Evolutionary conservation across 2,113 vertebrate genomes (phyloP).

Genomic region (Festucalex cinctus): DNA sequence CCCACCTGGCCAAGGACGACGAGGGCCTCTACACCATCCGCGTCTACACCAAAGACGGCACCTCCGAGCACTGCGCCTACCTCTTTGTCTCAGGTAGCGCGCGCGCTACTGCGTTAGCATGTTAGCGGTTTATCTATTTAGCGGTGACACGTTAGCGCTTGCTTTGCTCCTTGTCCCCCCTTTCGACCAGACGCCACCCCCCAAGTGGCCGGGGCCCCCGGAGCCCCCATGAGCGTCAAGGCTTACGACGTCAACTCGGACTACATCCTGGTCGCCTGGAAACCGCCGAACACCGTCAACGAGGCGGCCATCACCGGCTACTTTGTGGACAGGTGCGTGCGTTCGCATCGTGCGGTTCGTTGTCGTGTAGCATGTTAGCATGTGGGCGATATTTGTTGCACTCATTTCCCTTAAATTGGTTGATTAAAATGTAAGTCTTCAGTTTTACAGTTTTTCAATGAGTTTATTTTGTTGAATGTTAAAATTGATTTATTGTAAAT

Average conservation of each 20-base stretch:
- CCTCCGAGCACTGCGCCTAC: conserved; percentile 88
- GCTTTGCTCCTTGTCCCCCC: neutral
- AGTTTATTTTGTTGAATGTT: too few species aligned
- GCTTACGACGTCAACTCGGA: conserved; percentile 88
- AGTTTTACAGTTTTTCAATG: too few species aligned
- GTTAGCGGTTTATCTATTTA: too few species aligned
- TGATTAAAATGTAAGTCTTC: too few species aligned
- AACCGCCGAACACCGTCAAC: conserved; percentile 87
- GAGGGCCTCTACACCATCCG: conserved; percentile 94
- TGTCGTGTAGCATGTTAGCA: neutral
- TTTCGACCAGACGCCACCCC: conserved; percentile 84
- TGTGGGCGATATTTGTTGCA: neutral
- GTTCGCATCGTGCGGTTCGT: neutral
- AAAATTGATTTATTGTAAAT: too few species aligned
- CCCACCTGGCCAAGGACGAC: conserved; percentile 91
- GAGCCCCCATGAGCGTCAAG: conserved; percentile 88
- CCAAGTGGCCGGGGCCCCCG: conserved; percentile 79
- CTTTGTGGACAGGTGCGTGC: conserved; percentile 87
- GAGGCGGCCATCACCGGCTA: conserved; percentile 87
- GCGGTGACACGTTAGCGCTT: neutral
- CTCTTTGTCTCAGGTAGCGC: conserved; percentile 88
- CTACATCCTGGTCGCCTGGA: conserved; percentile 94
- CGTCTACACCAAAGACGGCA: conserved; percentile 83
- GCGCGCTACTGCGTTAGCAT: neutral
- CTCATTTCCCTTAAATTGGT: too few species aligned